Conservation (phyloP, 2,113 vertebrate genomes). For the Paedocypris sp. region DNA sequence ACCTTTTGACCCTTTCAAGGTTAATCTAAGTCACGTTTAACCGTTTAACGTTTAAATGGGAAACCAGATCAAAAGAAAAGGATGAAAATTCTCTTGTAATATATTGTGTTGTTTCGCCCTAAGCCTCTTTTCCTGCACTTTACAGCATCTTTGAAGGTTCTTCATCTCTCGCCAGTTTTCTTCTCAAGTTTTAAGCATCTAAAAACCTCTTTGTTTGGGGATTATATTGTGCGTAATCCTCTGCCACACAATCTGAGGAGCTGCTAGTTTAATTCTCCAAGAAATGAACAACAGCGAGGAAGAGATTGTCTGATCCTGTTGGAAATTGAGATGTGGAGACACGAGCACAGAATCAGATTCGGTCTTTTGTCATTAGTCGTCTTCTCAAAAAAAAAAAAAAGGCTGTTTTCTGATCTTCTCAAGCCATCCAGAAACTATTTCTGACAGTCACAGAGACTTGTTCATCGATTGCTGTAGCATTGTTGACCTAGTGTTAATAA, state of each 20-base stretch:
- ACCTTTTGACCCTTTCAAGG: background rate
- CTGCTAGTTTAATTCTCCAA: background rate
- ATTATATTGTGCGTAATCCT: background rate
- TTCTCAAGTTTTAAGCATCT: background rate
- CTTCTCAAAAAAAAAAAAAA: slow-evolving; percentile 21
- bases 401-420: slow-evolving; percentile 20
- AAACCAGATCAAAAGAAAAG: background rate
- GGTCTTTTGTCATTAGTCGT: slow-evolving; percentile 25
- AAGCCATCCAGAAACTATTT: slow-evolving; percentile 15
- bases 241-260: background rate
- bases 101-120: too few species aligned
- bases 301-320: background rate
- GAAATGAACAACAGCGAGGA: background rate
- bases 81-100: too few species aligned
- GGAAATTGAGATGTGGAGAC: slow-evolving; percentile 1
- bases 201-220: background rate
- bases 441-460: slow-evolving; percentile 24
- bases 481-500: too few species aligned
- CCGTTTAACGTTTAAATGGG: too few species aligned
- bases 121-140: background rate
- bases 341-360: background rate
- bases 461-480: slow-evolving; percentile 4
- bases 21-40: too few species aligned
- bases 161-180: background rate
- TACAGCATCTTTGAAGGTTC: background rate